A percentile compares a stretch with the other conserved stretches of the same genome.
These are phyloP conservation scores for Delichon dasypus DNA, from an alignment of 2,797 vertebrate species.

Conservation along the genomic window DNA sequence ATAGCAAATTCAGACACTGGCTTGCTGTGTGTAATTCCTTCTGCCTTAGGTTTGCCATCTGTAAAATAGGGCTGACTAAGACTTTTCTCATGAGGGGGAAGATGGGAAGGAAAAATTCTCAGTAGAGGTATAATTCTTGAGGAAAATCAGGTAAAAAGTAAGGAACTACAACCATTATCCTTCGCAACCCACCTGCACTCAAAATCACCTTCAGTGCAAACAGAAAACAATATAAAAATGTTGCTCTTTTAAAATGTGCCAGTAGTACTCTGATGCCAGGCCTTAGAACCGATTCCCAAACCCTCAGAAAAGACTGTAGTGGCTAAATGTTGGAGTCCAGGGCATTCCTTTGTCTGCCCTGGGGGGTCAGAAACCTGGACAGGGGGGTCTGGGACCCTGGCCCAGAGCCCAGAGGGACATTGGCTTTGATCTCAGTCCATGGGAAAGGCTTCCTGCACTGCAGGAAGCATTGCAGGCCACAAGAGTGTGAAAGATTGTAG, in stretches of 20 bases:
- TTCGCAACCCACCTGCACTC: neutral
- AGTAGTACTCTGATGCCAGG: neutral
- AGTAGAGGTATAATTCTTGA: neutral
- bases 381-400: no score
- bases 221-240: neutral
- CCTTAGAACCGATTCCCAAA: neutral
- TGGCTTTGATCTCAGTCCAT: no score
- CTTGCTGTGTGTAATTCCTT: neutral
- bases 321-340: no score
- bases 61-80: neutral
- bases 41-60: neutral
- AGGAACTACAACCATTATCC: neutral
- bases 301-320: neutral
- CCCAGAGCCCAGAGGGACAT: no score
- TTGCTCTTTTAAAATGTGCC: neutral
- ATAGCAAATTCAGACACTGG: neutral
- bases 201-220: neutral
- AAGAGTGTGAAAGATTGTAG: no score
- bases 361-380: no score
- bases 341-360: no score
- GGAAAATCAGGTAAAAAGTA: neutral
- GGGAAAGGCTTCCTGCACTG: no score
- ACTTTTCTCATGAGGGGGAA: neutral
- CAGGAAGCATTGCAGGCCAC: no score
- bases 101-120: neutral